A percentile compares a stretch with the other conserved stretches of the same genome.
These are phyloP conservation scores for Prorops nasuta DNA, from an alignment of 1,140 invertebrate species.

Conservation along the genomic window DNA sequence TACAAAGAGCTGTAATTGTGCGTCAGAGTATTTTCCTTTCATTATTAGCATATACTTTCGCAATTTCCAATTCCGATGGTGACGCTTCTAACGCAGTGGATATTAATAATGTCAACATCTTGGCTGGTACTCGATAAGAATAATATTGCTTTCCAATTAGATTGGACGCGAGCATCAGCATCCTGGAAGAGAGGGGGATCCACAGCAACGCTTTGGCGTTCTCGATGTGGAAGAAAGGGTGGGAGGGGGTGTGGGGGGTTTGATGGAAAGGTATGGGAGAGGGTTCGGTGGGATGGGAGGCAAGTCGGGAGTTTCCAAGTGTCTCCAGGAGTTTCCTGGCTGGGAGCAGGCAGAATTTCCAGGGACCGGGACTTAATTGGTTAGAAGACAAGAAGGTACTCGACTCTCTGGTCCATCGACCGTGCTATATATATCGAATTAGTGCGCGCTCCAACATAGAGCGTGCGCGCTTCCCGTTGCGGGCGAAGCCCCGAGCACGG, in stretches of 20 bases:
- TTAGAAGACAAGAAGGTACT: conserved; percentile 11
- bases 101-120: conserved; percentile 25
- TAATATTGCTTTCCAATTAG: conserved; percentile 26
- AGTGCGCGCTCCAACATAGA: conserved; percentile 8
- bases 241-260: neutral
- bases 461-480: neutral
- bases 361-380: conserved; percentile 17
- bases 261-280: neutral
- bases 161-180: neutral
- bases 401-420: conserved; percentile 6
- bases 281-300: too few relatives aligned
- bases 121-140: conserved; percentile 23
- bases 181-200: neutral
- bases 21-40: neutral
- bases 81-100: neutral
- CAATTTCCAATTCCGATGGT: neutral
- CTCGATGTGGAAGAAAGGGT: neutral
- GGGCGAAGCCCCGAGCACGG: too few relatives aligned
- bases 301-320: conserved; percentile 18
- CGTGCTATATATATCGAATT: conserved; percentile 24
- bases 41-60: conserved; percentile 9
- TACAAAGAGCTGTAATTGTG: too few relatives aligned
- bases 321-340: neutral
- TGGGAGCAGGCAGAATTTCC: conserved; percentile 6
- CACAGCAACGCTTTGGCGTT: too few relatives aligned